Evolutionary conservation across 1,140 invertebrate genomes (phyloP).

Genomic region (Oppia nitens): DNA sequence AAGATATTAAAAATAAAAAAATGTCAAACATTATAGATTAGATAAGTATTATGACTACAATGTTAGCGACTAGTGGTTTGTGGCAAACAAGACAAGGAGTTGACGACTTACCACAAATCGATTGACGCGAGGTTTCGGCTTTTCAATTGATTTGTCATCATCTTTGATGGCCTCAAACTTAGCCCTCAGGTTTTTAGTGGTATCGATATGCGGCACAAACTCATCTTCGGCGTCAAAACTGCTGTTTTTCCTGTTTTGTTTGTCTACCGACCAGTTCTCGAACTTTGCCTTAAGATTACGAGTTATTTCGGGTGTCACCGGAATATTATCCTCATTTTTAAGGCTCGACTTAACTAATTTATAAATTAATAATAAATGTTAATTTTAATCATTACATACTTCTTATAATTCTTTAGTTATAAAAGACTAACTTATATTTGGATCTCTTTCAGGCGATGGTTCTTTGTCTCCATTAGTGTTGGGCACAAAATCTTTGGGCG

Average conservation of each 20-base stretch:
- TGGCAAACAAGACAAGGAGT: background rate
- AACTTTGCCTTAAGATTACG: slow-evolving; percentile 74
- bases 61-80: too few relatives aligned
- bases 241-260: slow-evolving; percentile 31
- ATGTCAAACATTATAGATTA: too few relatives aligned
- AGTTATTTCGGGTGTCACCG: slow-evolving; percentile 46
- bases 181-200: slow-evolving; percentile 57
- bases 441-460: slow-evolving; percentile 22
- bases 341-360: slow-evolving; percentile 21
- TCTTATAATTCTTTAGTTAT: background rate
- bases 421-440: slow-evolving; percentile 18
- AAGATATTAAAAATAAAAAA: too few relatives aligned
- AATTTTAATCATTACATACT: background rate
- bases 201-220: slow-evolving; percentile 39
- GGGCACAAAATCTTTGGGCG: slow-evolving; percentile 52
- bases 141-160: slow-evolving; percentile 33
- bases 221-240: slow-evolving; percentile 22
- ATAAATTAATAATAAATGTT: background rate
- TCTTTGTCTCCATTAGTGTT: slow-evolving; percentile 24
- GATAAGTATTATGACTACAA: too few relatives aligned
- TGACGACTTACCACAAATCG: slow-evolving; percentile 58
- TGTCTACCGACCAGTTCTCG: slow-evolving; percentile 63
- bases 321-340: slow-evolving; percentile 39
- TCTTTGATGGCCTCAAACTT: slow-evolving; percentile 60
- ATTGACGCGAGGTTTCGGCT: slow-evolving; percentile 51